Evolutionary conservation across 2,888 invertebrate genomes (phyloP).

Genomic region (Sphaerophoria rueppellii): DNA sequence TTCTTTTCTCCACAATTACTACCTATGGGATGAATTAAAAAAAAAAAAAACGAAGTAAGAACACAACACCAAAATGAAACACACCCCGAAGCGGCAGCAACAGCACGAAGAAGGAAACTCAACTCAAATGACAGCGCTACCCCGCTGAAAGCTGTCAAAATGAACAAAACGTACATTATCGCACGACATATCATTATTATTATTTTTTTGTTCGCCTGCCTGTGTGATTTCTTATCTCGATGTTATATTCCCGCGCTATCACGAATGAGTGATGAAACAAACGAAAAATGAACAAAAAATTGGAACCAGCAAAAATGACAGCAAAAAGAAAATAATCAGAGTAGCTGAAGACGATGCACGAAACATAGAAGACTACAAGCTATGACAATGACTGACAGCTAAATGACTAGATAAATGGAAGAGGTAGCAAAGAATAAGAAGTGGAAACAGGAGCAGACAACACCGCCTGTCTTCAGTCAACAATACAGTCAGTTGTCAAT

Average conservation of each 20-base stretch:
- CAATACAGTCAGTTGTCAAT: constrained; percentile 48
- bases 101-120: constrained; percentile 20
- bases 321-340: constrained; percentile 33
- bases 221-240: constrained; percentile 53
- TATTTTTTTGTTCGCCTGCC: constrained; percentile 47
- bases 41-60: constrained; percentile 8
- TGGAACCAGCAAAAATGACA: constrained; percentile 13
- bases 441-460: constrained; percentile 39
- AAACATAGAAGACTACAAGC: background rate
- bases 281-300: constrained; percentile 3
- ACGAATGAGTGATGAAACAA: background rate
- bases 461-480: constrained; percentile 45
- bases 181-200: constrained; percentile 73
- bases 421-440: constrained; percentile 36
- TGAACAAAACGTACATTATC: constrained; percentile 73
- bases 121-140: constrained; percentile 68
- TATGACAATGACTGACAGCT: constrained; percentile 55
- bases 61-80: constrained; percentile 21
- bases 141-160: constrained; percentile 72
- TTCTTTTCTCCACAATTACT: constrained; percentile 29
- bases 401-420: constrained; percentile 54
- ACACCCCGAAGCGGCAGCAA: constrained; percentile 37
- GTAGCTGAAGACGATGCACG: constrained; percentile 50
- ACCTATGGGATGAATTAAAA: background rate
- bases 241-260: constrained; percentile 53